These are phyloP conservation scores for Polymixis lichenea DNA, from an alignment of 2,888 invertebrate species.

Conservation along the genomic window DNA sequence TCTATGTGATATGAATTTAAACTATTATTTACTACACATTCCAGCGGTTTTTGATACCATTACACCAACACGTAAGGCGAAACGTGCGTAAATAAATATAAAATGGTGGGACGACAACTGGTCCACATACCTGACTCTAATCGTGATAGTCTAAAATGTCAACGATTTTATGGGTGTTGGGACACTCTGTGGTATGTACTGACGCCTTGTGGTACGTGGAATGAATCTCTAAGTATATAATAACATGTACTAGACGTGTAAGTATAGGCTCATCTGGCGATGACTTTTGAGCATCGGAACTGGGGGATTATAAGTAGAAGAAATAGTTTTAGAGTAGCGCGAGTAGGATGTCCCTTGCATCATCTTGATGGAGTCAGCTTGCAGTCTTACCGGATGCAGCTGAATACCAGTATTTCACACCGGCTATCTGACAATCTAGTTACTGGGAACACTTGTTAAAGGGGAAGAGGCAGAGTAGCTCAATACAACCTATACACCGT, in stretches of 20 bases:
- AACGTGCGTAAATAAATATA: slow-evolving; percentile 56
- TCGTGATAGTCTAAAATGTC: slow-evolving; percentile 69
- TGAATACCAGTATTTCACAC: not conserved
- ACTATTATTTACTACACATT: slow-evolving; percentile 46
- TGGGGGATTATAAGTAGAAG: not conserved
- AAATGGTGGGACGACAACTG: slow-evolving; percentile 49
- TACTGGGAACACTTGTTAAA: not conserved
- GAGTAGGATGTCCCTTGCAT: too few species aligned
- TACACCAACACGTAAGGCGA: slow-evolving; percentile 44
- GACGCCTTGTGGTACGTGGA: slow-evolving; percentile 49
- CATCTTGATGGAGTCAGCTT: not conserved
- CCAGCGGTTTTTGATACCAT: slow-evolving; percentile 37
- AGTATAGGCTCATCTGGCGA: not conserved
- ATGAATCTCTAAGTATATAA: slow-evolving; percentile 42
- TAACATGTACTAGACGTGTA: not conserved
- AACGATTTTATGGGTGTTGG: slow-evolving; percentile 69
- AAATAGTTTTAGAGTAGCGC: too few species aligned
- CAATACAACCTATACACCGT: too few species aligned
- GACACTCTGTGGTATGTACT: slow-evolving; percentile 40
- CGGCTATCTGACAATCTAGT: not conserved
- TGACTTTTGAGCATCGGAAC: not conserved
- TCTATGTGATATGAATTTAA: slow-evolving; percentile 57
- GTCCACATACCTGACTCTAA: slow-evolving; percentile 55
- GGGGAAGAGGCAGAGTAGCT: too few species aligned
- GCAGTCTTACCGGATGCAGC: too few species aligned